Conservation (phyloP, 2,797 vertebrate genomes). For the Cichlasoma orientale region DNA sequence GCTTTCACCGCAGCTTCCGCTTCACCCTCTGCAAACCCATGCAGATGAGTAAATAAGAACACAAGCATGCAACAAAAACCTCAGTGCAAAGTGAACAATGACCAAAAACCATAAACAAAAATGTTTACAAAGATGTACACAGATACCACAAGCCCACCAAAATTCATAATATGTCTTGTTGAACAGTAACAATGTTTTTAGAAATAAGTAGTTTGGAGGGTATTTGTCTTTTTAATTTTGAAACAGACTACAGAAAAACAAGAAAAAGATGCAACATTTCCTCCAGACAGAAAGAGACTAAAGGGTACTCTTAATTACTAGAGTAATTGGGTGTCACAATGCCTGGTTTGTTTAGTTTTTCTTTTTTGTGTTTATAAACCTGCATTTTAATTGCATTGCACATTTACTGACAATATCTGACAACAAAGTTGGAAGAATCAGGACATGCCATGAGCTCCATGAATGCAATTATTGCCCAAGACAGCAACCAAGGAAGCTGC, state of each 20-base stretch:
- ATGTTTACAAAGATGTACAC: not conserved
- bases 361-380: not conserved
- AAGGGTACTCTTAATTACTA: not conserved
- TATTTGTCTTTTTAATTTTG: not conserved
- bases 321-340: not conserved
- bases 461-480: not conserved
- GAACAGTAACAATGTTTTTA: not conserved
- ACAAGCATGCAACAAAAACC: not conserved
- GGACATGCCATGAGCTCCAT: not conserved
- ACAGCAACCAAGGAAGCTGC: not conserved
- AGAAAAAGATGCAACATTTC: not conserved
- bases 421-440: not conserved
- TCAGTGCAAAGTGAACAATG: not conserved
- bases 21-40: conserved; percentile 54
- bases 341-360: not conserved
- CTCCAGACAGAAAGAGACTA: not conserved
- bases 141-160: not conserved
- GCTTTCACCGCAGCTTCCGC: conserved; percentile 67
- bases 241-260: not conserved
- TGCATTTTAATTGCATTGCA: not conserved
- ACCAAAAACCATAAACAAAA: not conserved
- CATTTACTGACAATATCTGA: too few relatives aligned
- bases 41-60: not conserved
- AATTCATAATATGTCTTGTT: not conserved
- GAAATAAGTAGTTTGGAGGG: too few relatives aligned